Evolutionary conservation across 1,140 invertebrate genomes (phyloP).

Genomic region (Listronotus bonariensis): DNA sequence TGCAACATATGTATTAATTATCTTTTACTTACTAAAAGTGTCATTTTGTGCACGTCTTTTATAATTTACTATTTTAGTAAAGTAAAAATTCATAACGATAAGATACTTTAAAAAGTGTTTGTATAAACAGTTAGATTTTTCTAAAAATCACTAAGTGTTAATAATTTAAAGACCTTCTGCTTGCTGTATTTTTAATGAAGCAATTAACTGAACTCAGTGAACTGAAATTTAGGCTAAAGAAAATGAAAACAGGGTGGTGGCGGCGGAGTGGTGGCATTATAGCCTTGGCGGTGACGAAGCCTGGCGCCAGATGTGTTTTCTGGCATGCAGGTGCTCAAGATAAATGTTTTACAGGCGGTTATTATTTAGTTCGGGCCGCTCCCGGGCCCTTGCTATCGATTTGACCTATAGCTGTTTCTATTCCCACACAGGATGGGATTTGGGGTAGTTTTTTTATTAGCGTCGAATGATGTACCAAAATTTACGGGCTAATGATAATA

Average conservation of each 20-base stretch:
- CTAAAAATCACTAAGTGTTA: conserved; percentile 1
- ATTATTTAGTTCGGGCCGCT: conserved; percentile 40
- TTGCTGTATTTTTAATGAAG: conserved; percentile 5
- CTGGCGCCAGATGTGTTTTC: conserved; percentile 42
- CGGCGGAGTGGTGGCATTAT: conserved; percentile 10
- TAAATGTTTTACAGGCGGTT: conserved; percentile 45
- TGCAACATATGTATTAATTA: too few relatives aligned
- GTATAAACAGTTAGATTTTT: neutral
- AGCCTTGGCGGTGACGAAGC: conserved; percentile 12
- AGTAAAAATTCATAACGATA: too few relatives aligned
- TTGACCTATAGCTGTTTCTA: conserved; percentile 30
- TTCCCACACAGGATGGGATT: conserved; percentile 12
- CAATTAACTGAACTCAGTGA: conserved; percentile 10
- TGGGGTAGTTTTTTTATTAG: neutral
- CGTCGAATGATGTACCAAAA: too few relatives aligned
- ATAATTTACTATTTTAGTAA: too few relatives aligned
- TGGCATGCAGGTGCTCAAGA: conserved; percentile 46
- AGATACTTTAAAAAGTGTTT: too few relatives aligned
- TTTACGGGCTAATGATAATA: too few relatives aligned
- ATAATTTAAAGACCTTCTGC: conserved; percentile 5
- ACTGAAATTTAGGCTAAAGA: conserved; percentile 9
- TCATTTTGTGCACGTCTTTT: too few relatives aligned
- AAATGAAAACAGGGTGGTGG: conserved; percentile 13
- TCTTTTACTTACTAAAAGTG: too few relatives aligned
- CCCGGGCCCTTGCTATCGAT: conserved; percentile 34